These are phyloP conservation scores for Notodonta dromedarius DNA, from an alignment of 2,888 invertebrate species.

Conservation along the genomic window DNA sequence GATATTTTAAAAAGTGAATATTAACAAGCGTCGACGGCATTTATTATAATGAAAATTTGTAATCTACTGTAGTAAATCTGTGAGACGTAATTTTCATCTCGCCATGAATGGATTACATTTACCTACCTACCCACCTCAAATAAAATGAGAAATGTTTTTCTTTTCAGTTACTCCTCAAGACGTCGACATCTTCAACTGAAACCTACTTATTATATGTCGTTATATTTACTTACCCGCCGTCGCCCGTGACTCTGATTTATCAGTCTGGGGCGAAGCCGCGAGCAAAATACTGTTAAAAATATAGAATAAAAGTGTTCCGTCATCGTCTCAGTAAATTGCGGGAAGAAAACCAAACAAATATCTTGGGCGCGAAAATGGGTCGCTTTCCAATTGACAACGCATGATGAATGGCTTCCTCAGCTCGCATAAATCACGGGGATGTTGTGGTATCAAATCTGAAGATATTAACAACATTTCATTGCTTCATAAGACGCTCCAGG, in stretches of 20 bases:
- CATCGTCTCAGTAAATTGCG: constrained; percentile 54
- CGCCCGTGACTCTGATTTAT: too few species aligned
- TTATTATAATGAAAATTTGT: constrained; percentile 25
- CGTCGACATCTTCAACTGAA: too few species aligned
- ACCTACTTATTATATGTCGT: too few species aligned
- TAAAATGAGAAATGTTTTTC: too few species aligned
- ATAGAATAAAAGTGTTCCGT: constrained; percentile 44
- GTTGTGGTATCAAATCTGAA: constrained; percentile 57
- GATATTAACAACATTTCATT: constrained; percentile 42
- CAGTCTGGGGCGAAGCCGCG: not conserved
- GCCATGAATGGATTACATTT: too few species aligned
- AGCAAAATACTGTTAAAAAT: not conserved
- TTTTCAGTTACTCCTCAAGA: too few species aligned
- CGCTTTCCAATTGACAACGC: constrained; percentile 72
- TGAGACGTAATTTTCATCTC: not conserved
- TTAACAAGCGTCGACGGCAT: constrained; percentile 34
- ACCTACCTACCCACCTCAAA: too few species aligned
- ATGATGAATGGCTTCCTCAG: constrained; percentile 67
- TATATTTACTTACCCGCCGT: too few species aligned
- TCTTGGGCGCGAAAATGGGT: constrained; percentile 60
- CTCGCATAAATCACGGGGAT: constrained; percentile 66
- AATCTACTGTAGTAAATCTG: not conserved
- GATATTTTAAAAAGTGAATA: constrained; percentile 1
- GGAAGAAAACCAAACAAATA: constrained; percentile 62
- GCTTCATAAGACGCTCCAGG: constrained; percentile 29